These are phyloP conservation scores for Tinea pellionella DNA, from an alignment of 2,888 invertebrate genomes.

Conservation along the genomic window DNA sequence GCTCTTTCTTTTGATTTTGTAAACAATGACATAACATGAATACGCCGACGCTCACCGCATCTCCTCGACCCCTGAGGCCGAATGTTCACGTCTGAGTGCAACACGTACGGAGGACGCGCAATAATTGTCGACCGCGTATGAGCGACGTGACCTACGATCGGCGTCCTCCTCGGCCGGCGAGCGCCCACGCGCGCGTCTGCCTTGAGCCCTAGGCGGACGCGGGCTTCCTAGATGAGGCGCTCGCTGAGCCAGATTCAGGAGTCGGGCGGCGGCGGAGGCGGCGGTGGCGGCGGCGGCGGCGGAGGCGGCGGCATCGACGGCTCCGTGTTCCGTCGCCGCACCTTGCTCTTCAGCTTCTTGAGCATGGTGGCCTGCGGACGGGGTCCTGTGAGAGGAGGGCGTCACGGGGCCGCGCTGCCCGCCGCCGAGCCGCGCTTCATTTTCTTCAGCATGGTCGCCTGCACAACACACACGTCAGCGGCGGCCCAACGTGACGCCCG, in stretches of 20 bases:
- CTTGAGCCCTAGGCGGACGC: conserved; percentile 60
- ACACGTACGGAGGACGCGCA: too few species aligned
- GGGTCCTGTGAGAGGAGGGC: conserved; percentile 26
- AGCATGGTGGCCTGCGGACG: conserved; percentile 97
- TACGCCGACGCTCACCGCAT: too few species aligned
- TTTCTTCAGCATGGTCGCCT: conserved; percentile 99
- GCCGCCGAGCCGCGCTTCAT: conserved; percentile 95
- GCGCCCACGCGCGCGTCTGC: conserved; percentile 42
- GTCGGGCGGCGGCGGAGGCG: conserved; percentile 56
- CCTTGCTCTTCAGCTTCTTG: conserved; percentile 97
- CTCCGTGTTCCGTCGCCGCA: conserved; percentile 95
- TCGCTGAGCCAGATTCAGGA: conserved; percentile 80
- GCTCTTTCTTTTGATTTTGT: too few species aligned
- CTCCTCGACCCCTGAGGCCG: too few species aligned
- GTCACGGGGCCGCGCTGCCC: conserved; percentile 40
- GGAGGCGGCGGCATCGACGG: conserved; percentile 73
- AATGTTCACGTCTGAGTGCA: too few species aligned
- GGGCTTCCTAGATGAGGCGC: conserved; percentile 72
- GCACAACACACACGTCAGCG: conserved; percentile 23
- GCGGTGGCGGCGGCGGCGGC: conserved; percentile 40
- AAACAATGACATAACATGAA: too few species aligned
- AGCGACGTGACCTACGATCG: too few species aligned
- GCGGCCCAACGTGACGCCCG: conserved; percentile 11
- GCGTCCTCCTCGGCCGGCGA: conserved; percentile 26
- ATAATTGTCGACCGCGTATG: too few species aligned